Evolutionary conservation across 2,797 vertebrate genomes (phyloP).

Genomic region (Bucorvus abyssinicus): DNA sequence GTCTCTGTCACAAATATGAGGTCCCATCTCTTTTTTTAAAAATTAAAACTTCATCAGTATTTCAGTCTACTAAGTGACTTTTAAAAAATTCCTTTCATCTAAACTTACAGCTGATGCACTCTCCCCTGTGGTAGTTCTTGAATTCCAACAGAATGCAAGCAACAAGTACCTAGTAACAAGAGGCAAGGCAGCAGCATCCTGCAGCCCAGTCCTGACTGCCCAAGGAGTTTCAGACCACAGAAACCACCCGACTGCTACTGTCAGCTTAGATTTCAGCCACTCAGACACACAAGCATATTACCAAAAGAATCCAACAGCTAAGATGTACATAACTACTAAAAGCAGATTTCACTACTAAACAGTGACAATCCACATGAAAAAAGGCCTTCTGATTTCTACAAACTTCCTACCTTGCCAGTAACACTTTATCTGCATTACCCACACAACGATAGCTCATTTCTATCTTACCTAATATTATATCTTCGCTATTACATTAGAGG

Average conservation of each 20-base stretch:
- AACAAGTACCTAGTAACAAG: background rate
- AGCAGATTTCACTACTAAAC: background rate
- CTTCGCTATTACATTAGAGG: slow-evolving; percentile 22
- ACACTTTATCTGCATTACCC: background rate
- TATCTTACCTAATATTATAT: background rate
- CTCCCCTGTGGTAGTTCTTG: background rate
- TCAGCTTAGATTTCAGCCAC: background rate
- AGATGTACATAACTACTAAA: background rate
- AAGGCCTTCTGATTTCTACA: background rate
- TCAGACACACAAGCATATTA: background rate
- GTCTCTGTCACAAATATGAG: background rate
- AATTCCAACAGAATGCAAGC: background rate
- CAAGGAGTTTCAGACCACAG: background rate
- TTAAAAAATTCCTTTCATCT: background rate
- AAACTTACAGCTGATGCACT: background rate
- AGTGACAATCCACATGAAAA: background rate
- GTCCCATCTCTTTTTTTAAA: background rate
- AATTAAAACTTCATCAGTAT: background rate
- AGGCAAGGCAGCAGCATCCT: background rate
- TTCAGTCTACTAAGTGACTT: background rate
- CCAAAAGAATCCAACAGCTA: background rate
- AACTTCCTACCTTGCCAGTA: background rate
- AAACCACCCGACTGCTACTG: background rate
- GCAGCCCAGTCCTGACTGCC: background rate
- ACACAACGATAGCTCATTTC: background rate